Evolutionary conservation across 2,797 vertebrate genomes (phyloP).

Genomic region (Fratercula arctica): DNA sequence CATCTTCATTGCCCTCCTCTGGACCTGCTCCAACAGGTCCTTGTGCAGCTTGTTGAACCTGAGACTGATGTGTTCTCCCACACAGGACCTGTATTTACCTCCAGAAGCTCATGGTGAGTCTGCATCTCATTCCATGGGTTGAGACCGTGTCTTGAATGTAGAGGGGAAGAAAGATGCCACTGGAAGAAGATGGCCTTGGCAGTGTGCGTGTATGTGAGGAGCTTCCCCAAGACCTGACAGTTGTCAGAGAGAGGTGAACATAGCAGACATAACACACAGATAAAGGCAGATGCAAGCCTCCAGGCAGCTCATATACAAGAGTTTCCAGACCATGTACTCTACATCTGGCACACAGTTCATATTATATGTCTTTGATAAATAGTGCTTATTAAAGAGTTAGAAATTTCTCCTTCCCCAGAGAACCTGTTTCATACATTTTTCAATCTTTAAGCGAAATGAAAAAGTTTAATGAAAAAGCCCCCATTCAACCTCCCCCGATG

Average conservation of each 20-base stretch:
- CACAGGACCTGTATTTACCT: not conserved
- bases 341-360: not conserved
- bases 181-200: not conserved
- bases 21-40: not conserved
- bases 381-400: conserved; percentile 56
- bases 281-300: not conserved
- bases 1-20: not conserved
- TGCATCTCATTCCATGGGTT: not conserved
- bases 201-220: not conserved
- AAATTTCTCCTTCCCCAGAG: conserved; percentile 42
- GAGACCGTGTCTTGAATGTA: not conserved
- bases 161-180: not conserved
- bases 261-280: not conserved
- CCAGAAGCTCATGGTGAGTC: not conserved
- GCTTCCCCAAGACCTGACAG: not conserved
- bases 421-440: conserved; percentile 44
- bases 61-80: not conserved
- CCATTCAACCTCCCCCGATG: not conserved
- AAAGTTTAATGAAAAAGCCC: conserved; percentile 55
- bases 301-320: not conserved
- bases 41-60: not conserved
- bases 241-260: not conserved
- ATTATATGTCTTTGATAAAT: conserved; percentile 53
- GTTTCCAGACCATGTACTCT: not conserved
- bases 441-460: conserved; percentile 55